A percentile compares a stretch with the other conserved stretches of the same genome.
phyloP scores from a whole-genome alignment of 2,113 vertebrate genomes.

The rabbit (Oryctolagus cuniculus) region mOryCun1.1 NC_091437.1:88597001-88597500 shows the following conservation, averaged over 20 bases:
- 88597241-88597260: neutral
- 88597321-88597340: neutral
- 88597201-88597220: neutral
- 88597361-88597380: neutral
- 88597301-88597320: neutral
- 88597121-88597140: neutral
- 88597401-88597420: neutral
- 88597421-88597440: neutral
- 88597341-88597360: neutral
- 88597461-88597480: too few relatives aligned
- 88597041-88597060: neutral
- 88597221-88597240: neutral
- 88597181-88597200: neutral
- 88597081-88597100: neutral
- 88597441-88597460: too few relatives aligned
- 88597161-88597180: neutral
- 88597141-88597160: neutral
- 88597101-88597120: neutral
- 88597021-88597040: neutral
- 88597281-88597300: neutral
- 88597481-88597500: too few relatives aligned
- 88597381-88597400: neutral
- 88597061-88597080: neutral
- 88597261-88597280: neutral
- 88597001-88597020: neutral